A percentile compares a stretch with the other conserved stretches of the same genome.
Evolutionary conservation across 1,140 invertebrate genomes (phyloP).

Genomic region (Diachasmimorpha longicaudata): DNA sequence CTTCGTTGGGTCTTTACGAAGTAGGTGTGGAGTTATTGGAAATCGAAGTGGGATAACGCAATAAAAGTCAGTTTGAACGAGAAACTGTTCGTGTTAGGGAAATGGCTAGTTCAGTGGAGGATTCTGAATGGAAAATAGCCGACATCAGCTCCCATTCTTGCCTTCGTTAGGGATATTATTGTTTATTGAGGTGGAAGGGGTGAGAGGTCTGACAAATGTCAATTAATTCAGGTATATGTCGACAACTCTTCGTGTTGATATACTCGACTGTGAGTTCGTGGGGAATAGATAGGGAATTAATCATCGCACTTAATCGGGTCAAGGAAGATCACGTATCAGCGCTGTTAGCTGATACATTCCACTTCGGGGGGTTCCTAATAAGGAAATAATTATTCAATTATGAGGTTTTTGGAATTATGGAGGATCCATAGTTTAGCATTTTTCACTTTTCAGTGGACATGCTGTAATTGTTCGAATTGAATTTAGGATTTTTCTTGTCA

Average conservation of each 20-base stretch:
- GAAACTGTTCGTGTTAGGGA: background rate
- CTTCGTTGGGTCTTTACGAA: slow-evolving; percentile 7
- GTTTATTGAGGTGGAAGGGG: background rate
- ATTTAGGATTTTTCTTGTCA: too few relatives aligned
- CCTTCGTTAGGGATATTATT: background rate
- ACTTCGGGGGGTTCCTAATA: background rate
- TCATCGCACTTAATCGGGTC: slow-evolving; percentile 9
- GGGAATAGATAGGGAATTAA: slow-evolving; percentile 7
- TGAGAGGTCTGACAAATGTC: background rate
- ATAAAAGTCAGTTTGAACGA: background rate
- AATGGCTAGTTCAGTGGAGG: too few relatives aligned
- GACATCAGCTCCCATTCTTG: background rate
- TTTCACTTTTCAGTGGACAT: too few relatives aligned
- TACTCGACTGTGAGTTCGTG: background rate
- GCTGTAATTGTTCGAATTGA: too few relatives aligned
- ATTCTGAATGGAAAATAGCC: too few relatives aligned
- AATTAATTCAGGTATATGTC: background rate
- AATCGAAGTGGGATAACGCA: background rate
- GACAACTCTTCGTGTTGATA: background rate
- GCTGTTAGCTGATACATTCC: background rate
- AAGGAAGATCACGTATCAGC: background rate
- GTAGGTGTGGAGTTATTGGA: slow-evolving; percentile 10
- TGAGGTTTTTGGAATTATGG: too few relatives aligned
- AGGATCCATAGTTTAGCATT: too few relatives aligned
- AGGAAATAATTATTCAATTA: too few relatives aligned